Evolutionary conservation across 2,797 vertebrate species (phyloP).

Genomic region (Antennarius maculatus): DNA sequence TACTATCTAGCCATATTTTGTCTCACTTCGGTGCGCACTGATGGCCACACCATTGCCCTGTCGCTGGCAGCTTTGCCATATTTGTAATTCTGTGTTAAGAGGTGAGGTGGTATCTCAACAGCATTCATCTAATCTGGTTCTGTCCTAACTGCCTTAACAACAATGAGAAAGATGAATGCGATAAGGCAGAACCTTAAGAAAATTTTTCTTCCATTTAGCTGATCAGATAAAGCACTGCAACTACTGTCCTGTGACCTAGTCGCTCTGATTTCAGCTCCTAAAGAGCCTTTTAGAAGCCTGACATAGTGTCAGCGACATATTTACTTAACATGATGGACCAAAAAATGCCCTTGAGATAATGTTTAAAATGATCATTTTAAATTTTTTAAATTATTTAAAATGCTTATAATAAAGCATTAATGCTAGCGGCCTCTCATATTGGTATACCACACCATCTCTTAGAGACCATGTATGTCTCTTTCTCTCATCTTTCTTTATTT

Average conservation of each 20-base stretch:
- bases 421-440: not conserved
- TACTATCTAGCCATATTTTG: constrained; percentile 75
- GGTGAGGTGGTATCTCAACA: constrained; percentile 47
- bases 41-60: constrained; percentile 59
- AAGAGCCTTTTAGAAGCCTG: constrained; percentile 28
- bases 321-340: not conserved
- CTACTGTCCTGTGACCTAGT: constrained; percentile 46
- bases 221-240: constrained; percentile 61
- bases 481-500: constrained; percentile 13
- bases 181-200: constrained; percentile 59
- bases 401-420: not conserved
- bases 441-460: not conserved
- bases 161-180: constrained; percentile 52
- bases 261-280: constrained; percentile 38
- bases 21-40: constrained; percentile 69
- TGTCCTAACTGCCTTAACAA: constrained; percentile 34
- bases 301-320: constrained; percentile 7
- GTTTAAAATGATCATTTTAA: constrained; percentile 22
- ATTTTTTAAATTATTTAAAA: constrained; percentile 16
- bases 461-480: not conserved
- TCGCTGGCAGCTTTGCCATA: constrained; percentile 55
- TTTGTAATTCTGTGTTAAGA: constrained; percentile 68
- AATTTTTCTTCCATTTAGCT: constrained; percentile 42
- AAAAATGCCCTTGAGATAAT: constrained; percentile 1
- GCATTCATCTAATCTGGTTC: constrained; percentile 64